These are phyloP conservation scores for Styela plicata DNA, from an alignment of 23 tunicate species.

Conservation along the genomic window DNA sequence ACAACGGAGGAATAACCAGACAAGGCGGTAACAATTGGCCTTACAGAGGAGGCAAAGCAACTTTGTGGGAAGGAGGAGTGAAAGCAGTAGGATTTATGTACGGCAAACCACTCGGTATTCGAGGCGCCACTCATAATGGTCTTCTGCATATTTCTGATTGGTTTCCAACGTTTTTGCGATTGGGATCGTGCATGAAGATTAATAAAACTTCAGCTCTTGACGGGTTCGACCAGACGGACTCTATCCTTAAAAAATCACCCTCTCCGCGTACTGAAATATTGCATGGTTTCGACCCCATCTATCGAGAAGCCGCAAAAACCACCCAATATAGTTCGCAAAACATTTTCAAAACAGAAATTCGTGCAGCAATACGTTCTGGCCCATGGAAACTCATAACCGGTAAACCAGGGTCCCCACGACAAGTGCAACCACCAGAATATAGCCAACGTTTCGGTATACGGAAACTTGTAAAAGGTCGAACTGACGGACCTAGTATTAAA, in stretches of 20 bases:
- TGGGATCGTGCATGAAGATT: constrained; percentile 43
- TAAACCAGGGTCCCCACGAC: constrained; percentile 14
- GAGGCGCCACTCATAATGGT: constrained; percentile 26
- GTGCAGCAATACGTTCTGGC: constrained; percentile 59
- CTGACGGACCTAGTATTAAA: not conserved
- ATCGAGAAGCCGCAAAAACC: constrained; percentile 3
- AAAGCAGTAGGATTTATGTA: constrained; percentile 57
- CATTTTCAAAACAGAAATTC: constrained; percentile 47
- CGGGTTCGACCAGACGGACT: constrained; percentile 53
- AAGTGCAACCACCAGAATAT: constrained; percentile 54
- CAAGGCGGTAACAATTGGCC: constrained; percentile 76
- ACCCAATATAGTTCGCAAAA: not conserved
- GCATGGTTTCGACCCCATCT: constrained; percentile 59
- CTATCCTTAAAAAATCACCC: constrained; percentile 4
- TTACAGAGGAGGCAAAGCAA: constrained; percentile 48
- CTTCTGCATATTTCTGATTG: constrained; percentile 69
- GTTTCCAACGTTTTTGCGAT: constrained; percentile 66
- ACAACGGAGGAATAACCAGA: constrained; percentile 58
- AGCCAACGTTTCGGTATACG: not conserved
- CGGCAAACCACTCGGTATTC: constrained; percentile 33
- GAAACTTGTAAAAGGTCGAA: not conserved
- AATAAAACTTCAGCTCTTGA: constrained; percentile 45
- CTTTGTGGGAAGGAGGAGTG: constrained; percentile 61
- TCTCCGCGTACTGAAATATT: constrained; percentile 46
- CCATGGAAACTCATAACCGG: constrained; percentile 62